Evolutionary conservation across 2,113 vertebrate species (phyloP), one percentile per base, ranked within the genome.

Genomic region (Ageneiosus marmoratus): DNA sequence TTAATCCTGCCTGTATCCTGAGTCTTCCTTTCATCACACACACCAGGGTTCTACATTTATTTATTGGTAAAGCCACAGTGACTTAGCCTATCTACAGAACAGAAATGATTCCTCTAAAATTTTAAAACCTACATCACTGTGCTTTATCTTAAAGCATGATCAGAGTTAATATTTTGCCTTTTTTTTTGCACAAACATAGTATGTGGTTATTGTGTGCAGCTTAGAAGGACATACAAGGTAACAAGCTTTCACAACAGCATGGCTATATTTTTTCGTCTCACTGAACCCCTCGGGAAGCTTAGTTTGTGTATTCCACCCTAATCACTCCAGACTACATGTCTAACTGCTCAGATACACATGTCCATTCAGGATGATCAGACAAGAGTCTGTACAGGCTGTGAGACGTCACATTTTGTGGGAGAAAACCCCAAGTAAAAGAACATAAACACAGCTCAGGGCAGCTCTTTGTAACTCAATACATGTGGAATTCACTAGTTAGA

Each of bases 401-500:
- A 62, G 83, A 83, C 50, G 76, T 60, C 46, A 78, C 82, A 41
- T 24, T 55, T 24, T 83, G 29, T 51, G 75, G 70, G 41, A 65
- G 77, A 62, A 74, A 85, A 82, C 79, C 37, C 41, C 58, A 16
- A 37, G 51, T 46, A 78, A 56, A 78, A 60, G 55, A 81, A 58
- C 13, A 73, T 77, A 84, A 82, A 82, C 70, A 70, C 11, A 46
- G 29, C 67, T 82, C 58, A 55, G 29, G 27, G 70, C 78, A 34
- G 62, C 63, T 48, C 72, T 81, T 86, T 85, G 81, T 84, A 86
- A 86, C 80, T 77, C 77, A 74, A 85, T 80, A 85, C 77, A 70
- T 65, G 77, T 58, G 83, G 83, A 86, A 86, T 83, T 82, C 80
- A 77, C n/a, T 77, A 74, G 81, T 80, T 85, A 81, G 83, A 51